Base-by-base conservation (phyloP, 35 echinoderm and acorn worm genomes). In the Diadema setosum region DNA sequence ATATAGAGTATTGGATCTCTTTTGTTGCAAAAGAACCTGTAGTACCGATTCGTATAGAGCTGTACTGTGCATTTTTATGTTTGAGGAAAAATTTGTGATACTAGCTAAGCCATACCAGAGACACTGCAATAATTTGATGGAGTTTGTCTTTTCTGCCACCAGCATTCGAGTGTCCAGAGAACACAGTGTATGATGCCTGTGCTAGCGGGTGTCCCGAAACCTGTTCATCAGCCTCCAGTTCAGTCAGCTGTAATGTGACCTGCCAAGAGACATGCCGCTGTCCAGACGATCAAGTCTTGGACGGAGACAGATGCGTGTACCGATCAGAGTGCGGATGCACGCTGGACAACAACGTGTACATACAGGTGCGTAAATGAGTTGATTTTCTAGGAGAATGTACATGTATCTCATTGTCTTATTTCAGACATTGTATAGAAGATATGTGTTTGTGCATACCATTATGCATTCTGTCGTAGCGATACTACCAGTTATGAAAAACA, bases 231-330 rank as follows among this genome's bases (percentile, higher is more conserved):
- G 75, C 52, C 17, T 23, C 43, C 12, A 73, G 56, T 35, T 16
- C 34, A 4, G 36, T 44, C 23, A 12, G 46, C 27, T 86, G 83
- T 55, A 44, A 81, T 3, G 45, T 73, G 40, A 41, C 42, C n/a
- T 88, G 85, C 65, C 35, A 82, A 64, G 91, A 98, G 42, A 88
- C 91, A 9, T 98, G 95, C 49, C 61, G 76, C 15, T 98, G 91
- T 88, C 84, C 88, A 39, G 92, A 94, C 29, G 95, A 85, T 16
- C 44, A 69, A 70, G 61, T 94, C 5, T 50, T 78, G 60, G 92
- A 94, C 52, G 91, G 91, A 17, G 87, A 90, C 63, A 81, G 70
- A 39, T 97, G 94, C 83, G 83, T 97, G 23, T 31, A 81, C 17
- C 82, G 81, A 25, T 90, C 80, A 42, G 34, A 93, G 56, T 97